Conservation (phyloP, 1,140 invertebrate genomes). For the Diorhabda elongata region DNA sequence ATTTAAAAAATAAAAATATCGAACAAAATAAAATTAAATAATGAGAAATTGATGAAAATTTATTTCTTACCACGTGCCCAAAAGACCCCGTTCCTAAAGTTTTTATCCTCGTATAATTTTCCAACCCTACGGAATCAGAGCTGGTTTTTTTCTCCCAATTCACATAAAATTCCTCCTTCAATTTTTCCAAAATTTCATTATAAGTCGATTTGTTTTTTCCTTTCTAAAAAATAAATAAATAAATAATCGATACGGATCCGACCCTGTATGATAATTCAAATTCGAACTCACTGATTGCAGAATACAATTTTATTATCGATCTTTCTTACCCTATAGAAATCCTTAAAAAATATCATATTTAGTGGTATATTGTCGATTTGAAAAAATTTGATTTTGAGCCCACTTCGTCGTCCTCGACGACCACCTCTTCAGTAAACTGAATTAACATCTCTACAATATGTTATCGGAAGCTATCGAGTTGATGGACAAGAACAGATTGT, state of each 20-base stretch:
- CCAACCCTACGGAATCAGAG: conserved; percentile 21
- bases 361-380: not conserved
- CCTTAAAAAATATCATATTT: not conserved
- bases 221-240: conserved; percentile 22
- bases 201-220: conserved; percentile 23
- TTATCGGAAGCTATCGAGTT: not conserved
- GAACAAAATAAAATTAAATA: too few species aligned
- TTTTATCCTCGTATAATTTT: conserved; percentile 29
- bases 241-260: not conserved
- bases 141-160: conserved; percentile 28
- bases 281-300: not conserved
- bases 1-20: too few species aligned
- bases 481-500: not conserved
- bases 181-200: conserved; percentile 29
- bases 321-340: not conserved
- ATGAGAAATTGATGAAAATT: too few species aligned
- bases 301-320: not conserved
- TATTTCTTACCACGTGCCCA: conserved; percentile 62
- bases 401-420: not conserved
- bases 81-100: conserved; percentile 85
- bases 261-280: not conserved
- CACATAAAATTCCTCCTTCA: conserved; percentile 30
- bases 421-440: not conserved
- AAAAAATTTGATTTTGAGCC: not conserved
- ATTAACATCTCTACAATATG: not conserved